Evolutionary conservation across 2,888 invertebrate genomes (phyloP), one percentile per base, ranked within the genome.

Genomic region (Camponotus fellah): DNA sequence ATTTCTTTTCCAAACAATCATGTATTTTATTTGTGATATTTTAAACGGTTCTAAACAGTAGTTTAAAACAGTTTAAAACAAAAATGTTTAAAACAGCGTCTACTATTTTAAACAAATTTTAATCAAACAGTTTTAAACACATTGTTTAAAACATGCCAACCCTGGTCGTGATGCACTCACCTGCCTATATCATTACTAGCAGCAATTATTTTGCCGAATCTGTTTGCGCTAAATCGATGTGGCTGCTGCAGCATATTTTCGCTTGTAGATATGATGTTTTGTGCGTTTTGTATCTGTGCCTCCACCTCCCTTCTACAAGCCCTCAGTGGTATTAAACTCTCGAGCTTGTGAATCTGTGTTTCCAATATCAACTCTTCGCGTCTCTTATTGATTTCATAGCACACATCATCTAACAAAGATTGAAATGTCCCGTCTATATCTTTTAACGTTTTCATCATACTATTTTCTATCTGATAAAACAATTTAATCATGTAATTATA

Each of bases 291-390:
- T 77, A 95, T 95, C 34, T 93, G 93, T 26, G 88, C 89, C 56
- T 95, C 94, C 12, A 95, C 91, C 79, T 93, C 93, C 74, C 92
- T 93, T 85, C 92, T 89, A 72, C 95, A 95, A 83, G 94, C 95
- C 87, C 91, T 92, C 77, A 95, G 88, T 40, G 95, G 95, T 14
- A 90, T 90, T 40, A 95, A 87, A 76, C 95, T 94, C 82, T 95
- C 94, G 75, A 92, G 84, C 85, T 91, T 91, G 79, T 90, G 87
- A 49, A 92, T 89, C 32, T 91, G 87, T 3, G 90, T 86, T 74
- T 92, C 92, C 37, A 92, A 75, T 86, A 87, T 90, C 65, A 91
- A 77, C 8, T 91, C 74, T 69, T 91, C 87, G 12, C 91, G 86
- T 82, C 87, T 91, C 12, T 87, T 83, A 77, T 92, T 91, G 62